These are phyloP conservation scores for Alligator sinensis DNA, from an alignment of 2,113 vertebrate species.

Conservation along the genomic window DNA sequence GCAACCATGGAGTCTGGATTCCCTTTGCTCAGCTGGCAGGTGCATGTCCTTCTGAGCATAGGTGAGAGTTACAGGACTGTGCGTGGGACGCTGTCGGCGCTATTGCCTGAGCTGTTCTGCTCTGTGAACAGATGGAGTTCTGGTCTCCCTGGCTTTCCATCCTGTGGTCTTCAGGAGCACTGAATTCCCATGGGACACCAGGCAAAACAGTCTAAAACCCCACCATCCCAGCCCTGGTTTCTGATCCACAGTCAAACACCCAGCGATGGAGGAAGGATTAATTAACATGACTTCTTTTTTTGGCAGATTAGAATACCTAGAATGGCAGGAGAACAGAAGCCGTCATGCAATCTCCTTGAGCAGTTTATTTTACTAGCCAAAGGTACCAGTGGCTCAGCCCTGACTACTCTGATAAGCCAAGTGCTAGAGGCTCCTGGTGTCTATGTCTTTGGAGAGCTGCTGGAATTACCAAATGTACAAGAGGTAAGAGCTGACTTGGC, in stretches of 20 bases:
- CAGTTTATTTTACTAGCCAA: conserved; percentile 88
- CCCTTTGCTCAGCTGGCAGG: background rate
- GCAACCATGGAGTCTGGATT: background rate
- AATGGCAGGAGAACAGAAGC: conserved; percentile 89
- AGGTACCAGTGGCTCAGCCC: conserved; percentile 83
- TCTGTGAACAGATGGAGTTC: background rate
- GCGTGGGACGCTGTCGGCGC: background rate
- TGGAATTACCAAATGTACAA: conserved; percentile 85
- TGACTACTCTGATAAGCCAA: conserved; percentile 86
- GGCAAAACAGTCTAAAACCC: background rate
- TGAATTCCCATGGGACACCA: background rate
- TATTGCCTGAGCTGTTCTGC: background rate
- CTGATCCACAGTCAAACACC: background rate
- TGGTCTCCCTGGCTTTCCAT: background rate
- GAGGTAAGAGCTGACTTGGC: conserved; percentile 77
- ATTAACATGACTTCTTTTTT: conserved; percentile 50
- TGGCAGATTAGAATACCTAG: conserved; percentile 76
- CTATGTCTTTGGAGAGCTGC: conserved; percentile 86
- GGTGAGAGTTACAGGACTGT: background rate
- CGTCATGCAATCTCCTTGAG: conserved; percentile 82
- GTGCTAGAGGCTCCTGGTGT: conserved; percentile 88
- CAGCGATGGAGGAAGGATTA: background rate
- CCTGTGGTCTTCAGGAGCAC: background rate
- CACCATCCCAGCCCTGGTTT: background rate
- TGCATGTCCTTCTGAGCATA: background rate